A percentile compares a stretch with the other conserved stretches of the same genome.
Conservation (phyloP, 2,797 vertebrate species). For the Catostomus latipinnis region DNA sequence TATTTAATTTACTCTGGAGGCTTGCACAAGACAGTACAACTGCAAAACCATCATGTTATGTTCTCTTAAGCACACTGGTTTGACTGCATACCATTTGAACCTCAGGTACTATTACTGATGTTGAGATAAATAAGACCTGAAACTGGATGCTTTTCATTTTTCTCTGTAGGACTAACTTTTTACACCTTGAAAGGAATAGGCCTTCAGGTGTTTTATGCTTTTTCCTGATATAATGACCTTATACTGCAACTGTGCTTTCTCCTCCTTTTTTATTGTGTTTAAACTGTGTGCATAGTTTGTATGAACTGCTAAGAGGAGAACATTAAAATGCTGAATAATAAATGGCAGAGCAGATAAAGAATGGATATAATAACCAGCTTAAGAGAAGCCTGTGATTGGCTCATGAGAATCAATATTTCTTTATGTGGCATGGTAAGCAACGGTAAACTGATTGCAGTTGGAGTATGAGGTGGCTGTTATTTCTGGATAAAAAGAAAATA, state of each 20-base stretch:
- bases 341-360: slow-evolving; percentile 10
- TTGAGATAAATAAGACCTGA: slow-evolving; percentile 41
- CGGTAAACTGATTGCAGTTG: neutral
- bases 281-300: slow-evolving; percentile 25
- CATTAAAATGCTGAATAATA: slow-evolving; percentile 48
- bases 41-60: slow-evolving; percentile 22
- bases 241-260: slow-evolving; percentile 24
- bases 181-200: neutral
- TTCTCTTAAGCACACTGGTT: slow-evolving; percentile 63
- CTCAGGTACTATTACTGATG: slow-evolving; percentile 55
- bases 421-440: neutral
- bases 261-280: neutral
- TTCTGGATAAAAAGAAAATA: neutral
- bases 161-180: neutral
- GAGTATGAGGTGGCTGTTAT: neutral
- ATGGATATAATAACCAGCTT: slow-evolving; percentile 18
- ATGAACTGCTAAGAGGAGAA: slow-evolving; percentile 43
- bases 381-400: neutral
- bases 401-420: neutral
- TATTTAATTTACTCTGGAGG: neutral
- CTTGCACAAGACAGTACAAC: slow-evolving; percentile 3
- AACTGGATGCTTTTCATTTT: neutral
- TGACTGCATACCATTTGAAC: slow-evolving; percentile 67
- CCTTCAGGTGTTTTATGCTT: slow-evolving; percentile 21
- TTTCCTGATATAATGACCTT: slow-evolving; percentile 12